Conservation (phyloP, 1,140 invertebrate species). For the Lepidotrigona ventralis region DNA sequence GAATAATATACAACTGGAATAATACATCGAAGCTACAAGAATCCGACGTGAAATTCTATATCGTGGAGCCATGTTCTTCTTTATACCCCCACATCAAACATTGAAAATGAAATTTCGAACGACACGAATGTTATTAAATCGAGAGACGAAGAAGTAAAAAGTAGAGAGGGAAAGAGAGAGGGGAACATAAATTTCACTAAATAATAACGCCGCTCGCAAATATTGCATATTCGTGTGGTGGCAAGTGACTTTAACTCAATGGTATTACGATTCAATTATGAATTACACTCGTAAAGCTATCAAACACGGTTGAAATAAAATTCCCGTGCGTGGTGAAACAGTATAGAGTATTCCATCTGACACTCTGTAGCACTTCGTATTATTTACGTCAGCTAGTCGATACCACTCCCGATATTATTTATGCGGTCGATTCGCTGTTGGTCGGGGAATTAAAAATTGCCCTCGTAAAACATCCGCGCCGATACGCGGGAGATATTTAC, state of each 20-base stretch:
- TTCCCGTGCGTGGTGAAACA: not conserved
- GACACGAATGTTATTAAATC: not conserved
- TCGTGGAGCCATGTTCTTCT: too few relatives aligned
- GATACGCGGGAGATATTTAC: not conserved
- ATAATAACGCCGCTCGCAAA: not conserved
- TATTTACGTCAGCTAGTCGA: constrained; percentile 25
- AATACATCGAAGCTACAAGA: not conserved
- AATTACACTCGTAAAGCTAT: not conserved
- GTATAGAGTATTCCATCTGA: not conserved
- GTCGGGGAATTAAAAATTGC: constrained; percentile 17
- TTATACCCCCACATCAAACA: too few relatives aligned
- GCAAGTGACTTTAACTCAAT: not conserved
- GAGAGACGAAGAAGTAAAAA: not conserved
- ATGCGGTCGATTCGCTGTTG: not conserved
- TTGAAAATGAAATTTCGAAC: not conserved
- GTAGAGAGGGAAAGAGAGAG: not conserved
- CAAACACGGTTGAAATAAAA: constrained; percentile 6
- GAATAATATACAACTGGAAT: not conserved
- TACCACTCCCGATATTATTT: constrained; percentile 24
- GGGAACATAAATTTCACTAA: not conserved
- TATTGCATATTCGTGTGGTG: not conserved
- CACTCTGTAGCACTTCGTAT: not conserved
- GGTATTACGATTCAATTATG: not conserved
- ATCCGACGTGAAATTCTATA: too few relatives aligned
- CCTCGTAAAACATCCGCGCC: not conserved